A percentile compares a stretch with the other conserved stretches of the same genome.
phyloP scores from a whole-genome alignment of 2,888 invertebrate species.

The Calameuta idolon region DNA sequence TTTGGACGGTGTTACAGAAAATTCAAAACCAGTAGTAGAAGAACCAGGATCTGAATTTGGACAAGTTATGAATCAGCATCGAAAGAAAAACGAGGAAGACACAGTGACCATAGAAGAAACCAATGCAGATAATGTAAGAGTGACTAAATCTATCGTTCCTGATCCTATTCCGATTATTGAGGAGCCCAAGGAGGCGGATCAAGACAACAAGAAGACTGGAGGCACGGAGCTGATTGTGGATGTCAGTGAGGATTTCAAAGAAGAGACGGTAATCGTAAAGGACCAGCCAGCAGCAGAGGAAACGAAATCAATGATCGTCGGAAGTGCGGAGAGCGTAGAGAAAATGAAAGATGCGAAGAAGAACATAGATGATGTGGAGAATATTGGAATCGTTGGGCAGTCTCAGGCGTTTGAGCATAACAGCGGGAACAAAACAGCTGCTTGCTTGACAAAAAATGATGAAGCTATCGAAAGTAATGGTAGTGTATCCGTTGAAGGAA shows the following conservation, averaged over 20 bases:
- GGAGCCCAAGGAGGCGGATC: slow-evolving; percentile 48
- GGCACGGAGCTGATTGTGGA: slow-evolving; percentile 39
- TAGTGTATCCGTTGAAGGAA: background rate
- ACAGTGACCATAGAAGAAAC: slow-evolving; percentile 51
- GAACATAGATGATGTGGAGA: background rate
- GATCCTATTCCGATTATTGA: slow-evolving; percentile 58
- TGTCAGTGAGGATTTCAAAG: slow-evolving; percentile 24
- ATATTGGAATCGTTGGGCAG: slow-evolving; percentile 4
- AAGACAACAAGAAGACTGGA: slow-evolving; percentile 30
- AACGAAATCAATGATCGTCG: slow-evolving; percentile 8
- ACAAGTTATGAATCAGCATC: too few relatives aligned
- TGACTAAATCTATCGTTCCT: slow-evolving; percentile 47
- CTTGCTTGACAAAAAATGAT: too few relatives aligned
- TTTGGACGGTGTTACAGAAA: slow-evolving; percentile 25
- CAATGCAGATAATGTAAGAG: slow-evolving; percentile 44
- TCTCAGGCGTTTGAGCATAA: background rate
- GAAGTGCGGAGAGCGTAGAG: slow-evolving; percentile 7
- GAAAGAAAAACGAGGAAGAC: slow-evolving; percentile 18
- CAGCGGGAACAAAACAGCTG: too few relatives aligned
- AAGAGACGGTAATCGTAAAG: slow-evolving; percentile 34
- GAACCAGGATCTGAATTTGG: slow-evolving; percentile 27
- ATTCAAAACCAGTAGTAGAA: slow-evolving; percentile 31
- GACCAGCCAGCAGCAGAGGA: slow-evolving; percentile 24
- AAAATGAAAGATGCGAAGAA: background rate
- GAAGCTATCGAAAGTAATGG: background rate